Percentiles rank a stretch among this genome's conserved stretches.
Conservation (phyloP, 2,888 invertebrate genomes). For the Acanthosoma haemorrhoidale region DNA sequence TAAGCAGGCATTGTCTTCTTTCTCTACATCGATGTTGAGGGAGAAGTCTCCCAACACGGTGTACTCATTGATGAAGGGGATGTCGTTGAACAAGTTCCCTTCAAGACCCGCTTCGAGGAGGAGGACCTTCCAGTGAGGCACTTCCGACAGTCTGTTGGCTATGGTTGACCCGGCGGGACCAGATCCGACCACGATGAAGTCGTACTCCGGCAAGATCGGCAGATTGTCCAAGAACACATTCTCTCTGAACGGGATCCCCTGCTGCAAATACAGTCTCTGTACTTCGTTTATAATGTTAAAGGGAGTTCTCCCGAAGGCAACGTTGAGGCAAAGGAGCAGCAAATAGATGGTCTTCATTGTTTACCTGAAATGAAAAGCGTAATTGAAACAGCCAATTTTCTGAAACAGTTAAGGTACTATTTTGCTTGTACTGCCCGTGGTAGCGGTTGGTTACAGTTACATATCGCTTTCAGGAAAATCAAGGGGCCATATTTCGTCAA, state of each 20-base stretch:
- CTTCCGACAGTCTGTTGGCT: conserved; percentile 73
- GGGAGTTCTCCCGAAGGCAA: not conserved
- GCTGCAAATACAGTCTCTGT: conserved; percentile 29
- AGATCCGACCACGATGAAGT: conserved; percentile 60
- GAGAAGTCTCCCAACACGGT: conserved; percentile 57
- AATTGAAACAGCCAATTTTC: too few species aligned
- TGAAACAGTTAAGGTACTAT: too few species aligned
- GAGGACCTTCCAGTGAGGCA: conserved; percentile 60
- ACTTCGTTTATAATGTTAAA: conserved; percentile 20
- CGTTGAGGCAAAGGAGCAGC: not conserved
- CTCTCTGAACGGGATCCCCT: conserved; percentile 38
- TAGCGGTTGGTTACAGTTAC: too few species aligned
- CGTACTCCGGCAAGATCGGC: conserved; percentile 49
- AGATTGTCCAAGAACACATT: conserved; percentile 40
- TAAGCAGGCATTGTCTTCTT: conserved; percentile 52
- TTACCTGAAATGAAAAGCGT: not conserved
- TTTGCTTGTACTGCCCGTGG: too few species aligned
- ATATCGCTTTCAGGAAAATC: too few species aligned
- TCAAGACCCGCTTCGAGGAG: conserved; percentile 73
- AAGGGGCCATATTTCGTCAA: too few species aligned
- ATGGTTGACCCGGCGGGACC: conserved; percentile 58
- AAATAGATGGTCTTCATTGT: not conserved
- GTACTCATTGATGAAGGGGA: conserved; percentile 64
- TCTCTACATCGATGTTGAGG: conserved; percentile 70
- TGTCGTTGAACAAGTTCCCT: conserved; percentile 69